Evolutionary conservation across 2,888 invertebrate species (phyloP).

Genomic region (Drosophila ezoana): DNA sequence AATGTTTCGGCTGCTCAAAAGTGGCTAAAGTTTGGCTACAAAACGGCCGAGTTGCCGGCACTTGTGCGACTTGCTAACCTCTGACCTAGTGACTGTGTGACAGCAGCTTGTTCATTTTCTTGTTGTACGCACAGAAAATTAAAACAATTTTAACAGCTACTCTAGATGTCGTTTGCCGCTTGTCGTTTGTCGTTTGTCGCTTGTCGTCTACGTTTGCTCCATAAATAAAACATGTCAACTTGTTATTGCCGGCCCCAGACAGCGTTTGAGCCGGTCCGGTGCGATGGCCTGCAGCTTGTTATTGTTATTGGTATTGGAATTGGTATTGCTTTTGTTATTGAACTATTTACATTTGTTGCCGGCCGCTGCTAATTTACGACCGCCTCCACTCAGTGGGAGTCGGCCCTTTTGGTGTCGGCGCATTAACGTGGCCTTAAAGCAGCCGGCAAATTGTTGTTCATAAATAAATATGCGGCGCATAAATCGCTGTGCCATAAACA

Average conservation of each 20-base stretch:
- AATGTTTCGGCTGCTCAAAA: background rate
- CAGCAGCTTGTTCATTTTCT: constrained; percentile 49
- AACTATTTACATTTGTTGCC: constrained; percentile 81
- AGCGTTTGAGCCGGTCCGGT: constrained; percentile 32
- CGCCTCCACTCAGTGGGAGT: constrained; percentile 5
- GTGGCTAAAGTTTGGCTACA: constrained; percentile 4
- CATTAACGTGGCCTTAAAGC: constrained; percentile 61
- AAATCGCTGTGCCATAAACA: constrained; percentile 71
- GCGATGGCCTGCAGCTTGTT: constrained; percentile 45
- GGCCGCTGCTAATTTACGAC: constrained; percentile 69
- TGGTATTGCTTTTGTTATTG: constrained; percentile 71
- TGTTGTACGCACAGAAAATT: constrained; percentile 69
- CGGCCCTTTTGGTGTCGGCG: constrained; percentile 27
- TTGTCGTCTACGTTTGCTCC: constrained; percentile 65
- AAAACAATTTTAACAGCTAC: constrained; percentile 82
- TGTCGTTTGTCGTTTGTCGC: constrained; percentile 32
- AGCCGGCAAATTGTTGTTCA: constrained; percentile 74
- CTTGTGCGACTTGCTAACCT: constrained; percentile 12
- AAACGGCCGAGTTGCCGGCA: constrained; percentile 35
- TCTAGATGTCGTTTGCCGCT: constrained; percentile 46
- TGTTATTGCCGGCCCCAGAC: constrained; percentile 69
- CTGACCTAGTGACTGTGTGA: constrained; percentile 31
- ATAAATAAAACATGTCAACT: constrained; percentile 82
- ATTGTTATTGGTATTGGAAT: constrained; percentile 62
- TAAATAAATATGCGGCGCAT: constrained; percentile 75